Percentiles rank a stretch among this genome's conserved stretches.
Conservation (phyloP, 2,797 vertebrate species). For the Spea hammondii region DNA sequence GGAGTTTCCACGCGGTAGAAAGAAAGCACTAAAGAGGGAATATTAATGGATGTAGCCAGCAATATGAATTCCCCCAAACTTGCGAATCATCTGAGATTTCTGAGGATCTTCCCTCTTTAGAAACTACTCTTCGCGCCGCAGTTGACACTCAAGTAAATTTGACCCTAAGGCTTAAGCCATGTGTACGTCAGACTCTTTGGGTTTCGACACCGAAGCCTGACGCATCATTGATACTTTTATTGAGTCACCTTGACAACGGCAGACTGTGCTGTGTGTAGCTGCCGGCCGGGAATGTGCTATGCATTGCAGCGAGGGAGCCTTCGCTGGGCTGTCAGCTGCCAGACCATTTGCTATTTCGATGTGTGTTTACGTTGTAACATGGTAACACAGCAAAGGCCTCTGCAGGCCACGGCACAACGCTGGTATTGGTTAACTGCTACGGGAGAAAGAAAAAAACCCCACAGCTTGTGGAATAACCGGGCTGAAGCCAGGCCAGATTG, state of each 20-base stretch:
- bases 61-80: too few species aligned
- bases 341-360: slow-evolving; percentile 51
- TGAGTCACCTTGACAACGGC: not conserved
- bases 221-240: not conserved
- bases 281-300: slow-evolving; percentile 37
- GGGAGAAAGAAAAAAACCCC: slow-evolving; percentile 36
- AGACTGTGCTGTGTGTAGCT: slow-evolving; percentile 11
- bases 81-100: too few species aligned
- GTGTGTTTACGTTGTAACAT: slow-evolving; percentile 50
- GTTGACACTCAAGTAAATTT: too few species aligned
- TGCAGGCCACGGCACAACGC: slow-evolving; percentile 16
- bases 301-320: slow-evolving; percentile 36
- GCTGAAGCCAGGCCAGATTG: slow-evolving; percentile 38
- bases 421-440: slow-evolving; percentile 45
- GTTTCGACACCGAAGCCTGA: not conserved
- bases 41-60: too few species aligned
- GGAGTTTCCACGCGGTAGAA: too few species aligned
- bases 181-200: too few species aligned
- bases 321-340: slow-evolving; percentile 42
- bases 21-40: too few species aligned
- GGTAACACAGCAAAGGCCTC: slow-evolving; percentile 33
- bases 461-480: slow-evolving; percentile 37
- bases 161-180: too few species aligned
- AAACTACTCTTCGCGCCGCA: too few species aligned
- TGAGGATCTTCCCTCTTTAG: too few species aligned